Percentiles rank a stretch among this genome's conserved stretches.
Conservation (phyloP, 2,113 vertebrate genomes). For the Cygnus buccinator region DNA sequence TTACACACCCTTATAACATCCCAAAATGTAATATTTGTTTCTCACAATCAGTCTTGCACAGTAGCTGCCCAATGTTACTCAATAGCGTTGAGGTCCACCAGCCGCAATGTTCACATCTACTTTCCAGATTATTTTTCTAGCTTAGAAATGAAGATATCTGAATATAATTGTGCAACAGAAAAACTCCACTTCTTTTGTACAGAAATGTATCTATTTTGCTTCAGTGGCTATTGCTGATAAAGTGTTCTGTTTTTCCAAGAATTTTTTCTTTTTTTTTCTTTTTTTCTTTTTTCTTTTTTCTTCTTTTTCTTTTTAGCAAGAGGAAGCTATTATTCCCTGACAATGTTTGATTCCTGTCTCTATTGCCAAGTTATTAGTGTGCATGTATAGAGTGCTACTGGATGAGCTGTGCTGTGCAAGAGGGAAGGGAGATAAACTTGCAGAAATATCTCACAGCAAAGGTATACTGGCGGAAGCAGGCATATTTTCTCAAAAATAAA, state of each 20-base stretch:
- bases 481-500: not conserved
- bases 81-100: not conserved
- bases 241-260: not conserved
- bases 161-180: not conserved
- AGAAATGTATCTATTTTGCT: not conserved
- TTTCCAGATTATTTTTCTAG: not conserved
- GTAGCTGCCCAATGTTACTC: fast-evolving
- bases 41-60: not conserved
- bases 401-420: not conserved
- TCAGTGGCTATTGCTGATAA: not conserved
- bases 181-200: not conserved
- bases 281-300: no score
- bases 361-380: not conserved
- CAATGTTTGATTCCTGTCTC: not conserved
- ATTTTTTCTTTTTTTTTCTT: not conserved
- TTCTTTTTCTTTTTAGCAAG: not conserved
- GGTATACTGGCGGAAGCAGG: not conserved
- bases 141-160: not conserved
- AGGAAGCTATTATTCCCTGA: not conserved
- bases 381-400: not conserved
- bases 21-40: not conserved
- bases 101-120: not conserved
- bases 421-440: not conserved
- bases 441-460: not conserved
- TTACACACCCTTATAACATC: not conserved